Base-by-base conservation (phyloP, 2,113 vertebrate genomes). In the Platanista minor region DNA sequence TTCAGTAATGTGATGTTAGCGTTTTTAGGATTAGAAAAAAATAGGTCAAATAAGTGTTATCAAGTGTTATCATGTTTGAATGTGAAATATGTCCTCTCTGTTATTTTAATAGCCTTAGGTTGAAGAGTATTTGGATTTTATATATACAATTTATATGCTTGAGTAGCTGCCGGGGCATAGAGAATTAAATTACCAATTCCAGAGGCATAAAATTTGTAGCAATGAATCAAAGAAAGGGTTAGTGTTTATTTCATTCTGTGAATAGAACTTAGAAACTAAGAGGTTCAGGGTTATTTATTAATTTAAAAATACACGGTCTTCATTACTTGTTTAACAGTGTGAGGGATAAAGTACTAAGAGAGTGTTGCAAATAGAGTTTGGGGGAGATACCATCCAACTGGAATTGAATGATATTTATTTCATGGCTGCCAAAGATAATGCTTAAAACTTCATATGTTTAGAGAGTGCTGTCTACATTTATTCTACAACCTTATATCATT, bases 261-360 rank as follows among this genome's bases (percentile, higher is more conserved):
- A 96, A 64, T 18, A 91, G 49, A 91, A 27, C 4, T 6, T 33
- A 62, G n/a, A 46, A 20, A 78, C 25, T 61, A 57, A 74, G 49
- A 81, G 52, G 12, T 74, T 83, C 25, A 54, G 8, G 10, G 3
- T 92, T 87, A 46, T 78, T 80, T 77, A 80, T 83, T 67, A 95
- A 62, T 36, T 86, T 81, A 62, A 97, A 90, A 95, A 87, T 69
- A 74, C 33, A 72, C 27, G 9, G 72, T 81, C 52, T 90, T 91
- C 43, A 66, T 59, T 83, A 39, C 20, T 49, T 94, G 92, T 62
- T 78, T 62, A 39, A 41, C 9, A 54, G 25, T 66, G 21, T n/a
- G 23, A 33, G 4, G 39, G n/a, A 92, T 57, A 92, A 96, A 59
- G 31, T 81, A 64, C 36, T 29, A 33, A 64, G 17, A 78, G 67